Evolutionary conservation across 2,797 vertebrate genomes (phyloP).

Genomic region (Danio choprae): DNA sequence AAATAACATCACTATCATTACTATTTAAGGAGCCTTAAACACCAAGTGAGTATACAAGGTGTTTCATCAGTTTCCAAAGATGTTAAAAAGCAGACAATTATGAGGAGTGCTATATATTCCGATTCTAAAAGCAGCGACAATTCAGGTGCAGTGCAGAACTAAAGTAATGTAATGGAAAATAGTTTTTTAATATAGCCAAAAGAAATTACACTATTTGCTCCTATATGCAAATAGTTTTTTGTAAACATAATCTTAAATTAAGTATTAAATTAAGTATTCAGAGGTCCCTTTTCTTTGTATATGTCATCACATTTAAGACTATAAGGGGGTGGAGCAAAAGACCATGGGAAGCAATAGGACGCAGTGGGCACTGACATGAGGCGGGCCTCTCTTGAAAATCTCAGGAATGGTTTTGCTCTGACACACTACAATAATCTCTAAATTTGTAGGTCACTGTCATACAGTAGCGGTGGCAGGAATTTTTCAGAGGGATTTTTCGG

Average conservation of each 20-base stretch:
- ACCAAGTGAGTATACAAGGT: conserved; percentile 21
- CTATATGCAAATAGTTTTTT: no score
- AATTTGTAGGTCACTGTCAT: conserved; percentile 72
- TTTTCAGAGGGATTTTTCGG: no score
- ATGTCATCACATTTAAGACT: neutral
- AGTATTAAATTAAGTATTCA: neutral
- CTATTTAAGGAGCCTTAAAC: conserved; percentile 53
- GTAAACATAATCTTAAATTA: no score
- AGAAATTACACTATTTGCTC: no score
- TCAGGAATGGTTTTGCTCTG: conserved; percentile 57
- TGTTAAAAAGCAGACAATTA: conserved; percentile 17
- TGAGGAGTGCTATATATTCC: conserved; percentile 10
- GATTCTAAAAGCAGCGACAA: conserved; percentile 6
- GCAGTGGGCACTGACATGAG: conserved; percentile 10
- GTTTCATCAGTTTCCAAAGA: conserved; percentile 33
- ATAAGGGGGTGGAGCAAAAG: neutral
- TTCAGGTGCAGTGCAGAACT: neutral
- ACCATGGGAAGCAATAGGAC: conserved; percentile 9
- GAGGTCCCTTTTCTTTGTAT: neutral
- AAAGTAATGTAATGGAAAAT: neutral
- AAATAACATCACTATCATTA: conserved; percentile 51
- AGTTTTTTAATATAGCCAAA: no score
- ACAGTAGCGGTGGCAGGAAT: conserved; percentile 11
- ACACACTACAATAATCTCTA: conserved; percentile 70
- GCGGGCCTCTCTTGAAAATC: conserved; percentile 55